Conservation (phyloP, 2,888 invertebrate genomes). For the Drosophila birchii region DNA sequence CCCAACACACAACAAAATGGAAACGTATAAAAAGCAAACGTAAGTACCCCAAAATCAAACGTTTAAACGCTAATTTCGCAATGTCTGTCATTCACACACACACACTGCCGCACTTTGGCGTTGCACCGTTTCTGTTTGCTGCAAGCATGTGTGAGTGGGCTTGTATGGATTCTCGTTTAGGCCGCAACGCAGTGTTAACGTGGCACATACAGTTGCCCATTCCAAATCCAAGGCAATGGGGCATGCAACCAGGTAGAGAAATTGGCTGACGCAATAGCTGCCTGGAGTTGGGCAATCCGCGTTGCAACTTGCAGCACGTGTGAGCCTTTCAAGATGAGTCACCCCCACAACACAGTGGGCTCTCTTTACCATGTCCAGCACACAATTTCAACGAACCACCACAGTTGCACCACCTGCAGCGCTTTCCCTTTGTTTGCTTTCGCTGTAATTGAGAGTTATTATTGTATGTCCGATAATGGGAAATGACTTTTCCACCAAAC, state of each 20-base stretch:
- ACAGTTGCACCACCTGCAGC: background rate
- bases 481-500: background rate
- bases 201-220: slow-evolving; percentile 51
- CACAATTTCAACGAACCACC: background rate
- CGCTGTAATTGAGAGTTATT: background rate
- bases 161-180: slow-evolving; percentile 29
- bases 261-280: slow-evolving; percentile 75
- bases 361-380: background rate
- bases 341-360: slow-evolving; percentile 9
- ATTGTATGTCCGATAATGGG: background rate
- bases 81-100: slow-evolving; percentile 16
- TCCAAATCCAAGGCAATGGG: slow-evolving; percentile 31
- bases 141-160: slow-evolving; percentile 23
- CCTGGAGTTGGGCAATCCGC: slow-evolving; percentile 47
- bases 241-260: slow-evolving; percentile 68
- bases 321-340: background rate
- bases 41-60: slow-evolving; percentile 63
- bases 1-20: slow-evolving; percentile 77
- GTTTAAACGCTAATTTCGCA: slow-evolving; percentile 51
- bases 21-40: slow-evolving; percentile 81
- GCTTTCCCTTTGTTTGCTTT: background rate
- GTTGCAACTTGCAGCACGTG: slow-evolving; percentile 32
- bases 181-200: slow-evolving; percentile 53
- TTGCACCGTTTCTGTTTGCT: slow-evolving; percentile 40
- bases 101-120: slow-evolving; percentile 11